These are phyloP conservation scores for Rhabdomys dilectus DNA, from an alignment of 2,113 vertebrate species.

Conservation along the genomic window DNA sequence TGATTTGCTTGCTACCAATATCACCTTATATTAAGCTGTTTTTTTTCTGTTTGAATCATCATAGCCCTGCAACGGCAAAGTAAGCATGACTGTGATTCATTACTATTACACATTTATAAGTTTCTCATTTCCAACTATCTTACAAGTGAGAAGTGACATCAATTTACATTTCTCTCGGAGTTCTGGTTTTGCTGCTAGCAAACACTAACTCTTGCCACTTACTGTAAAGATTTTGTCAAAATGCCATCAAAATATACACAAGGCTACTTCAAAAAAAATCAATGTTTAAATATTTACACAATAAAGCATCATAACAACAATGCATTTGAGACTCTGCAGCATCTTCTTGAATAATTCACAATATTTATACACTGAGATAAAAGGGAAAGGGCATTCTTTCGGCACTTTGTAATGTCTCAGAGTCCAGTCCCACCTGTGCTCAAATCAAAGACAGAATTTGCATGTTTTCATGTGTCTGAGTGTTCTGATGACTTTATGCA, in stretches of 20 bases:
- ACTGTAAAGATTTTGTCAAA: conserved; percentile 50
- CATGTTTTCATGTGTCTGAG: conserved; percentile 61
- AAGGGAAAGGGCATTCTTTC: conserved; percentile 37
- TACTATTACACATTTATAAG: conserved; percentile 67
- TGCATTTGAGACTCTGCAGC: conserved; percentile 29
- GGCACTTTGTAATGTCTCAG: conserved; percentile 18
- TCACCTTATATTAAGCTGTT: background rate
- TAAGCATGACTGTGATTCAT: conserved; percentile 24
- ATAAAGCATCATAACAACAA: conserved; percentile 67
- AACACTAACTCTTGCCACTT: conserved; percentile 59
- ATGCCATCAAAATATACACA: conserved; percentile 59
- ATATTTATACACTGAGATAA: conserved; percentile 32
- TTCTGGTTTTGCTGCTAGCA: conserved; percentile 63
- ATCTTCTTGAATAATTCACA: conserved; percentile 74
- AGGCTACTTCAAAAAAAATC: background rate
- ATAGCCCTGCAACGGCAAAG: background rate
- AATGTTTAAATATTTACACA: conserved; percentile 75
- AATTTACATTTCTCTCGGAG: conserved; percentile 72
- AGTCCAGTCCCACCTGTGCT: conserved; percentile 52
- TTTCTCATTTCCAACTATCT: conserved; percentile 63
- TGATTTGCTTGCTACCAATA: conserved; percentile 10
- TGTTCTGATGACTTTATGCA: conserved; percentile 23
- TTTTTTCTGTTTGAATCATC: conserved; percentile 29
- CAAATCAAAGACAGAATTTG: conserved; percentile 54
- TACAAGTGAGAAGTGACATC: conserved; percentile 73